Base-by-base conservation (phyloP, 1,140 invertebrate species). In the Diabrotica undecimpunctata region DNA sequence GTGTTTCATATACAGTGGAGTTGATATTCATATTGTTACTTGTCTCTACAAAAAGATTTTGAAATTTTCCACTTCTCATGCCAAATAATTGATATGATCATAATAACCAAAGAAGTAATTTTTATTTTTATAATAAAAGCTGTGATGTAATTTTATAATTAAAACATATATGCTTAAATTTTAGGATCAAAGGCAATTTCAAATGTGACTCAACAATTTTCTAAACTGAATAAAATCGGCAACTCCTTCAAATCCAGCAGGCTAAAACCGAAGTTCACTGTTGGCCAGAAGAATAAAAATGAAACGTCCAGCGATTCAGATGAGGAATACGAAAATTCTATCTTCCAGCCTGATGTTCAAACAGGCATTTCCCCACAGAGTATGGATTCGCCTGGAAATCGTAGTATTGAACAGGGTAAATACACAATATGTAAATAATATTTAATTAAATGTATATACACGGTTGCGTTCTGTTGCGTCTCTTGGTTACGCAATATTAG, bases 121-220 rank as follows among this genome's bases (percentile, higher is more conserved):
- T 25, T 25, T 25, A 25, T 25, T 25, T 25, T 25, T 25, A 25
- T 25, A 25, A 25, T 4, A 25, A n/a, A n/a, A n/a, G n/a, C 4
- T 25, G 25, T 25, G 25, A 25, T 25, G 25, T 25, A 4, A 25
- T 25, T 25, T 25, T 25, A 25, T 25, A 25, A 25, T 25, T 25
- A 2, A 25, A 25, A 25, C 25, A 25, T 25, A 25, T 25, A 25
- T 25, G 25, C 4, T 25, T 25, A 1, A 35, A 36, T 63, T 75
- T 14, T 51, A 78, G 90, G 90, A 66, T 90, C 90, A 11, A 93
- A 93, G 82, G 92, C 92, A 55, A 79, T 94, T 11, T 91, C 84
- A 39, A 94, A 93, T 77, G 87, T 94, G 80, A 86, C 90, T 0
- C 91, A 92, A 61, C 91, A 93, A 73, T 91, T 95, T 76, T 91